Base-by-base conservation (phyloP, 1,140 invertebrate species). In the Pentalonia nigronervosa region DNA sequence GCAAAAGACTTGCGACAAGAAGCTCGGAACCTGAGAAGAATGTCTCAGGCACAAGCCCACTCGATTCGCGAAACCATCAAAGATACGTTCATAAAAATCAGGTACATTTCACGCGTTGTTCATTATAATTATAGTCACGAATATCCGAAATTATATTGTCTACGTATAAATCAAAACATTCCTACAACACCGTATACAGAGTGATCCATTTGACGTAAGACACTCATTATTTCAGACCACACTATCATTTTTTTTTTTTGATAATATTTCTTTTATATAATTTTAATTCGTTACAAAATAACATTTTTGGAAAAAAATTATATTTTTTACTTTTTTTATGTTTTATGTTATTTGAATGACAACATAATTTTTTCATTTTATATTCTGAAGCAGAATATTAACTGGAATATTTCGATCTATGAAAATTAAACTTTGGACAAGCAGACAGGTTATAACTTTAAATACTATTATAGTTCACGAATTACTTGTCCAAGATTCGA, bases 41-140 rank as follows among this genome's bases (percentile, higher is more conserved):
- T 99, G 95, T 98, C 98, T 7, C 97, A 99, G 95, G 97, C 98
- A 1, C 98, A 99, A 95, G 97, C 98, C 1, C 97, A 98, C 93
- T 97, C 97, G 36, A 98, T 99, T 93, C 96, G 98, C 60, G 98
- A 99, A 95, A 97, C 98, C 93, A 98, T 99, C 93, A 96, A 97
- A 94, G 98, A 99, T 94, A 97, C 98, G 21, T 98, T 98, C 94
- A 97, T 98, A 93, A 97, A 98, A 93, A 98, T 98, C 94, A 96
- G 96, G 96, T 96, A 94, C 94, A 94, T 94, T 60, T 93, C 50
- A 36, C 48, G 1, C 8, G 14, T 87, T 47, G 6, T n/a, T 47
- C 48, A 4, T 30, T n/a, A 14, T 20, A 3, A n/a, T 23, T 23
- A 23, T 53, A 21, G 7, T 53, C 20, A 2, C 48, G 34, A n/a